Conservation (phyloP, 2,113 vertebrate genomes). For the Nothocercus nigrocapillus region DNA sequence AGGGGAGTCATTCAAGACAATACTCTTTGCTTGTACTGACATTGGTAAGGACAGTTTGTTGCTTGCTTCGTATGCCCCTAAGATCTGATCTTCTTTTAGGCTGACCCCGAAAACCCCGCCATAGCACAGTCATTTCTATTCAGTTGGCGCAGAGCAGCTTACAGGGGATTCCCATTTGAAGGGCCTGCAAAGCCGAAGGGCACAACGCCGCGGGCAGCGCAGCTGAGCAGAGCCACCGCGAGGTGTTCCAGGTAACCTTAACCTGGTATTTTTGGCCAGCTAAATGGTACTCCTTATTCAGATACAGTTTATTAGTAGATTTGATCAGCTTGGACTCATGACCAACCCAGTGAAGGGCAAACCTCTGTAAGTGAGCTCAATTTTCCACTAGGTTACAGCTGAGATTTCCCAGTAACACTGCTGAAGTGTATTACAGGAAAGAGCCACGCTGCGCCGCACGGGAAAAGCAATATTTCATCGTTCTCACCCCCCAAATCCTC, state of each 20-base stretch:
- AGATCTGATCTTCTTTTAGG: not conserved
- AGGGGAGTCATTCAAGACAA: conserved; percentile 53
- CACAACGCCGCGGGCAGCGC: not conserved
- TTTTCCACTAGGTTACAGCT: not conserved
- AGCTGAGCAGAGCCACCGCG: not conserved
- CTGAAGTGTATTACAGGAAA: not conserved
- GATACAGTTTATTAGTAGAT: not conserved
- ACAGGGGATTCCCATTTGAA: not conserved
- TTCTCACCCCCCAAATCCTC: not conserved
- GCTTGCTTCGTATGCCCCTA: not conserved
- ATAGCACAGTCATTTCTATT: not conserved
- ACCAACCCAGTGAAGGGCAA: not conserved
- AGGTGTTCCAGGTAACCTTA: not conserved
- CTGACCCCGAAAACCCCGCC: not conserved
- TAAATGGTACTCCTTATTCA: not conserved
- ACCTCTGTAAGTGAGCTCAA: not conserved
- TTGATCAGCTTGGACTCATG: not conserved
- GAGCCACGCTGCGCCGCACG: not conserved
- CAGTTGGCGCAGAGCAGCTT: not conserved
- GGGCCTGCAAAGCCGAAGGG: not conserved
- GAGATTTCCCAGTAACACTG: not conserved
- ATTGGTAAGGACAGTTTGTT: not conserved
- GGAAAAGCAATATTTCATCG: not conserved
- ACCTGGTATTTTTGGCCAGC: not conserved
- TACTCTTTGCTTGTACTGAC: not conserved